phyloP scores from a whole-genome alignment of 1,140 invertebrate species.

The Drosophila lini region DNA sequence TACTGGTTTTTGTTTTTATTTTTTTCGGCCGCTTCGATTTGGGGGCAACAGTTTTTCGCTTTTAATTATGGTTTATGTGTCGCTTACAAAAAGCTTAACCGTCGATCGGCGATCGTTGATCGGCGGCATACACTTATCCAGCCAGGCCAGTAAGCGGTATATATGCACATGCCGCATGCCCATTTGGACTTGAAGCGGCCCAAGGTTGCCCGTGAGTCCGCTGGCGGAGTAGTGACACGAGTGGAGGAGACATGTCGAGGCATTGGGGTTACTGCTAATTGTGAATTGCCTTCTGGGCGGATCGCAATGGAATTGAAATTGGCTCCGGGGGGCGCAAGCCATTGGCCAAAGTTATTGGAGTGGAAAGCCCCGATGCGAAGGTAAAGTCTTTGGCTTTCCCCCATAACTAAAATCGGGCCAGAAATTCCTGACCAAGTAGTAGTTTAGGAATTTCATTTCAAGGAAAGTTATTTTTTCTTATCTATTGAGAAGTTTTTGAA shows the following conservation, averaged over 20 bases:
- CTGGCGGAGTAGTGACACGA: constrained; percentile 35
- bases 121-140: constrained; percentile 50
- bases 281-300: constrained; percentile 51
- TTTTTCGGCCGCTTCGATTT: constrained; percentile 49
- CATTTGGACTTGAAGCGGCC: constrained; percentile 34
- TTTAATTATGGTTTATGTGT: constrained; percentile 77
- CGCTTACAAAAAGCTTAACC: constrained; percentile 46
- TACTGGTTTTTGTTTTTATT: constrained; percentile 43
- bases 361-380: constrained; percentile 42
- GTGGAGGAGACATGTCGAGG: constrained; percentile 41
- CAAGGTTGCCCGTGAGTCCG: constrained; percentile 50
- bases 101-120: constrained; percentile 29
- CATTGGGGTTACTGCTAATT: constrained; percentile 52
- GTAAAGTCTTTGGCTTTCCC: constrained; percentile 39
- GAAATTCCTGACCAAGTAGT: constrained; percentile 14
- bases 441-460: neutral
- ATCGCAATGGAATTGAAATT: constrained; percentile 34
- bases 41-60: constrained; percentile 69
- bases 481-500: neutral
- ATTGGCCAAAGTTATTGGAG: constrained; percentile 48
- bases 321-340: constrained; percentile 19
- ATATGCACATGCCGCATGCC: constrained; percentile 11
- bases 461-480: neutral
- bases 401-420: constrained; percentile 11
- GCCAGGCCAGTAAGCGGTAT: constrained; percentile 22